Evolutionary conservation across 1,140 invertebrate genomes (phyloP).

Genomic region (Drosophila nikananu): DNA sequence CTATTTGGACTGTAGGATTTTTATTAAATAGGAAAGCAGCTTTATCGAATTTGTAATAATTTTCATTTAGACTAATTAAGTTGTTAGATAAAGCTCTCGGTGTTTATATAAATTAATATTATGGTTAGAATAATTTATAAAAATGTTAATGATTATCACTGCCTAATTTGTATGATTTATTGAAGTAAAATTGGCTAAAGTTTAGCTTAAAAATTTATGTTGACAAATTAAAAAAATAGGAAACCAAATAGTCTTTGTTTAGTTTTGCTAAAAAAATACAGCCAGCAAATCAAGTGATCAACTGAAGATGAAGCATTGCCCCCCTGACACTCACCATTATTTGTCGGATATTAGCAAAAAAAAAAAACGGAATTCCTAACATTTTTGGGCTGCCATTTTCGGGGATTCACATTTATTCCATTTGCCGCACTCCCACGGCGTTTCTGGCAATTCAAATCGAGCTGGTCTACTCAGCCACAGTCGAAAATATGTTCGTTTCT

Average conservation of each 20-base stretch:
- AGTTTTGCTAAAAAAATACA: neutral
- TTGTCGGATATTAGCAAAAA: slow-evolving; percentile 12
- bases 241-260: no score
- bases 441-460: slow-evolving; percentile 54
- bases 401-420: slow-evolving; percentile 22
- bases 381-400: slow-evolving; percentile 8
- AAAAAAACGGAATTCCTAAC: slow-evolving; percentile 9
- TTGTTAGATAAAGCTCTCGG: neutral
- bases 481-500: slow-evolving; percentile 58
- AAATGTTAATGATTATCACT: neutral
- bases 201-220: no score
- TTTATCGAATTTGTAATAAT: neutral
- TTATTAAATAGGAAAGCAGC: neutral
- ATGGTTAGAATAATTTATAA: neutral
- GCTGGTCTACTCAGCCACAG: slow-evolving; percentile 32
- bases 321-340: slow-evolving; percentile 9
- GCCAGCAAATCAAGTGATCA: slow-evolving; percentile 4
- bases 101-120: neutral
- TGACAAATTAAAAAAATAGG: no score
- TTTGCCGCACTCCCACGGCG: slow-evolving; percentile 21
- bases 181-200: neutral
- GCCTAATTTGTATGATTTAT: neutral
- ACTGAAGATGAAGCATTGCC: slow-evolving; percentile 7
- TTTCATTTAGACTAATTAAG: neutral
- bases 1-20: neutral